phyloP scores from a whole-genome alignment of 2,113 vertebrate species.

The Tyto alba region DNA sequence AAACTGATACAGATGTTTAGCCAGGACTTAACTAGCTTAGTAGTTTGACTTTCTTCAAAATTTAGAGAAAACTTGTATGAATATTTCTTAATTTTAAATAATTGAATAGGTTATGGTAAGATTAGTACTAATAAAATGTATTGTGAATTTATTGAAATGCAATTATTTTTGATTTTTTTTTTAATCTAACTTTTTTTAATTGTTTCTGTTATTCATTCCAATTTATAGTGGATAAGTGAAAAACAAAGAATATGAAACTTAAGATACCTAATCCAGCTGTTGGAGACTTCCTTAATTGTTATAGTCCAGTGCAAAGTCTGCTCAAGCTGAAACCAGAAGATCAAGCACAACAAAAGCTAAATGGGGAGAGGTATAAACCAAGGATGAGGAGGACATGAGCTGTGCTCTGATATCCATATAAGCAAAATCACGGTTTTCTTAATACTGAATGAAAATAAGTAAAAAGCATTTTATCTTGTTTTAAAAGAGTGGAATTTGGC shows the following conservation, averaged over 20 bases:
- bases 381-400: not conserved
- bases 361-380: not conserved
- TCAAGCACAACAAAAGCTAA: not conserved
- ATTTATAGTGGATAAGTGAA: not conserved
- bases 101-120: not conserved
- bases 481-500: not conserved
- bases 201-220: not conserved
- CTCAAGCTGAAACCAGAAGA: not conserved
- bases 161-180: not conserved
- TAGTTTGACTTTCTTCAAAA: not conserved
- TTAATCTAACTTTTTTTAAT: not conserved
- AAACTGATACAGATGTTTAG: not conserved
- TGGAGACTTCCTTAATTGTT: not conserved
- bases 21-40: not conserved
- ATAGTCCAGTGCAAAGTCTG: not conserved
- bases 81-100: not conserved
- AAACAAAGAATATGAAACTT: not conserved
- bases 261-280: not conserved
- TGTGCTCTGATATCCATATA: not conserved
- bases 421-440: not conserved
- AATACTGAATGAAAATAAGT: not conserved
- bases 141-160: not conserved
- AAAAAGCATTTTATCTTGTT: not conserved
- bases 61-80: not conserved
- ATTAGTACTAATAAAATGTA: not conserved